These are phyloP conservation scores for Hyposmocoma kahamanoa DNA, from an alignment of 1,140 invertebrate species.

Conservation along the genomic window DNA sequence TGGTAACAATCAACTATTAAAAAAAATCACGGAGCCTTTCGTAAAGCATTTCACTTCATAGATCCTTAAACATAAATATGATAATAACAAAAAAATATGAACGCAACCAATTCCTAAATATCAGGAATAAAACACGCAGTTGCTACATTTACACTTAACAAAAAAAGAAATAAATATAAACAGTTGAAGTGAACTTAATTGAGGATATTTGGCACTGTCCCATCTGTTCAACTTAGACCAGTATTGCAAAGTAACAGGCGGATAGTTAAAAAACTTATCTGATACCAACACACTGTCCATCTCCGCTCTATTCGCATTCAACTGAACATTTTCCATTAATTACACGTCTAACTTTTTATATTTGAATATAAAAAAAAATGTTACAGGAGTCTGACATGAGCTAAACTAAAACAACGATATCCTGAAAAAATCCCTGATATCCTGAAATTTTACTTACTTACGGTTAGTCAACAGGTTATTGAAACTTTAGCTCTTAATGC, in stretches of 20 bases:
- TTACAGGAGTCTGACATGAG: neutral
- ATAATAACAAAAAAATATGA: conserved; percentile 74
- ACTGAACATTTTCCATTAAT: too few species aligned
- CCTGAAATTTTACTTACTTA: too few species aligned
- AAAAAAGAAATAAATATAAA: conserved; percentile 50
- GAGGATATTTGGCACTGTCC: conserved; percentile 71
- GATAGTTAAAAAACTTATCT: too few species aligned
- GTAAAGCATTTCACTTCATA: conserved; percentile 47
- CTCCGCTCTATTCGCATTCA: too few species aligned
- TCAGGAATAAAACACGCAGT: conserved; percentile 72
- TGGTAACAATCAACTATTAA: conserved; percentile 31
- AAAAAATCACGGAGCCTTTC: conserved; percentile 68
- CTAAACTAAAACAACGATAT: too few species aligned
- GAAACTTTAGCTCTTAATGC: too few species aligned
- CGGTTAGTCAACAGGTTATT: too few species aligned
- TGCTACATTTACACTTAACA: conserved; percentile 70
- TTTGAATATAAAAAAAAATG: too few species aligned
- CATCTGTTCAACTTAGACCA: conserved; percentile 52
- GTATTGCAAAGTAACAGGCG: conserved; percentile 47
- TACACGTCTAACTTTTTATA: too few species aligned
- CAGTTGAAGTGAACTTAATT: conserved; percentile 53
- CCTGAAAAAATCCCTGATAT: too few species aligned
- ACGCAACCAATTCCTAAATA: conserved; percentile 74
- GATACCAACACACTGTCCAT: neutral
- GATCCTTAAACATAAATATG: conserved; percentile 71